These are phyloP conservation scores for Bombyx huttoni DNA, from an alignment of 2,888 invertebrate genomes.

Conservation along the genomic window DNA sequence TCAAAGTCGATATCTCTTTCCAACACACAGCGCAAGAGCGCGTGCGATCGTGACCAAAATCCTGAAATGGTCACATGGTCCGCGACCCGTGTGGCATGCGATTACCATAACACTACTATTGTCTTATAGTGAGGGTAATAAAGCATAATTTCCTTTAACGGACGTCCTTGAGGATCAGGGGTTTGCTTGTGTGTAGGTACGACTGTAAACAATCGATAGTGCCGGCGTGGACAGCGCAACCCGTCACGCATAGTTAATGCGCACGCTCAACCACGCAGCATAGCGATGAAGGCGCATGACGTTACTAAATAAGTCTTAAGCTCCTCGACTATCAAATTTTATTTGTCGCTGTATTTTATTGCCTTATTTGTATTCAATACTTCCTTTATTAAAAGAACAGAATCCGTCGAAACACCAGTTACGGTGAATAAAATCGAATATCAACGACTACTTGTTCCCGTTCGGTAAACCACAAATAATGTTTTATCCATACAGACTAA, in stretches of 20 bases:
- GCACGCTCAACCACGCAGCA: conserved; percentile 41
- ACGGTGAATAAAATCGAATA: conserved; percentile 2
- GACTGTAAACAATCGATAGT: conserved; percentile 59
- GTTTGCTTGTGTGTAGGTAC: conserved; percentile 28
- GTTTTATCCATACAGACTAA: conserved; percentile 17
- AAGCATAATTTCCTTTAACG: conserved; percentile 29
- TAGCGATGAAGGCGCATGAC: conserved; percentile 47
- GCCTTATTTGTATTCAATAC: conserved; percentile 52
- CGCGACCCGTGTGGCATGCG: conserved; percentile 36
- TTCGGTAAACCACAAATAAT: conserved; percentile 15
- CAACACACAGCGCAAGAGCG: conserved; percentile 44
- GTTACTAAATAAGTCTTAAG: conserved; percentile 31
- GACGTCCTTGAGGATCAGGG: conserved; percentile 23
- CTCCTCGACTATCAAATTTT: conserved; percentile 40
- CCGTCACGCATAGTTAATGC: conserved; percentile 58
- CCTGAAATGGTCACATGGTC: conserved; percentile 54
- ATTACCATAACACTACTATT: conserved; percentile 8
- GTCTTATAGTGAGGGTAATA: conserved; percentile 30
- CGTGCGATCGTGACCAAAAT: conserved; percentile 61
- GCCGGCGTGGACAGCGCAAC: conserved; percentile 35
- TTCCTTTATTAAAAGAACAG: conserved; percentile 30
- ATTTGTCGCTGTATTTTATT: conserved; percentile 41
- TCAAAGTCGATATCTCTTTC: conserved; percentile 57
- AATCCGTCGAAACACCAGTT: conserved; percentile 17
- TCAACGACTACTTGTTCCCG: conserved; percentile 7